A percentile compares a stretch with the other conserved stretches of the same genome.
These are phyloP conservation scores for Cosmia pyralina DNA, from an alignment of 2,888 invertebrate genomes.

Conservation along the genomic window DNA sequence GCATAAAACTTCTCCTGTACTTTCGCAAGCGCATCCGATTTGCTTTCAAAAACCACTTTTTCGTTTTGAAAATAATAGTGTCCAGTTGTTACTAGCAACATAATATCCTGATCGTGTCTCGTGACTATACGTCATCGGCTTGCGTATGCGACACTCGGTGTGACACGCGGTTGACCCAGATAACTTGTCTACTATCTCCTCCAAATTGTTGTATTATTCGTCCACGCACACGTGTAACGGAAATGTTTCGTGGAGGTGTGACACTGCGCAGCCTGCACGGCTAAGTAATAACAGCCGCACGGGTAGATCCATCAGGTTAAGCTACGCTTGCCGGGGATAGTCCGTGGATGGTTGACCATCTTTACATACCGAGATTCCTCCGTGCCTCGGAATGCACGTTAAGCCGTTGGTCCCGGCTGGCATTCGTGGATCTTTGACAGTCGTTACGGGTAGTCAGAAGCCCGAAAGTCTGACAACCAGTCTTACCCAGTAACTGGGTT, in stretches of 20 bases:
- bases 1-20: not conserved
- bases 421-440: too few relatives aligned
- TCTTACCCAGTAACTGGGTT: too few relatives aligned
- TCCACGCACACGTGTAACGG: not conserved
- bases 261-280: too few relatives aligned
- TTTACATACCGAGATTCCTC: too few relatives aligned
- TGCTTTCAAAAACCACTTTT: constrained; percentile 15
- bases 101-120: constrained; percentile 1
- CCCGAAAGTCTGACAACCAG: too few relatives aligned
- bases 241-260: not conserved
- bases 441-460: too few relatives aligned
- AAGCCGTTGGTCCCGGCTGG: too few relatives aligned
- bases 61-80: not conserved
- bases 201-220: not conserved
- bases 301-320: too few relatives aligned
- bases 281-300: too few relatives aligned
- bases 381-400: too few relatives aligned
- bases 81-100: not conserved
- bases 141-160: not conserved
- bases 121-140: constrained; percentile 12
- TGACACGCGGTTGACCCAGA: not conserved
- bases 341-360: too few relatives aligned
- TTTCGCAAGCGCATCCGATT: constrained; percentile 1
- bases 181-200: constrained; percentile 2
- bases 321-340: too few relatives aligned